Percentiles rank a stretch among this genome's conserved stretches.
phyloP scores from a whole-genome alignment of 2,888 invertebrate genomes.

The Clunio marinus region DNA sequence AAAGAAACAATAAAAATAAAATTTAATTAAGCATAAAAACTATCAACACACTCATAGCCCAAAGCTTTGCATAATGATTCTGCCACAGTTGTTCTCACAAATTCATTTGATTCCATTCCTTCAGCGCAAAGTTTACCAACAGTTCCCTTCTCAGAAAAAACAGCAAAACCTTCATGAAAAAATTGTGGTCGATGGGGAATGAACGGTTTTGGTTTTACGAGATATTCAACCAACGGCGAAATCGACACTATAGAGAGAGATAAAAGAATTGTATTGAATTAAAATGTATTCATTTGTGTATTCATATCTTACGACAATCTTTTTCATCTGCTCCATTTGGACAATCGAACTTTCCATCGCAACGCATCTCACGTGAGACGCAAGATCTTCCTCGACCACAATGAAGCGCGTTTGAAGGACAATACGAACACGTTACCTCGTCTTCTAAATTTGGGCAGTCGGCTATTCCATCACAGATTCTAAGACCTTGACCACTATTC shows the following conservation, averaged over 20 bases:
- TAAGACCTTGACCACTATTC: slow-evolving; percentile 66
- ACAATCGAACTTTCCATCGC: slow-evolving; percentile 79
- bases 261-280: slow-evolving; percentile 11
- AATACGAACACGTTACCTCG: slow-evolving; percentile 75
- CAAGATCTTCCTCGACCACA: slow-evolving; percentile 77
- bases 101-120: slow-evolving; percentile 61
- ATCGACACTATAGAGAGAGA: slow-evolving; percentile 61
- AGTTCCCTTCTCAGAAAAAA: slow-evolving; percentile 78
- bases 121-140: slow-evolving; percentile 78
- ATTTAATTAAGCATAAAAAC: neutral
- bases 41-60: slow-evolving; percentile 66
- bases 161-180: slow-evolving; percentile 72
- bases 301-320: slow-evolving; percentile 68
- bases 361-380: slow-evolving; percentile 64
- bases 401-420: slow-evolving; percentile 65
- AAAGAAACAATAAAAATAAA: neutral
- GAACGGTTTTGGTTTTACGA: slow-evolving; percentile 60
- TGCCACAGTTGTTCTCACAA: slow-evolving; percentile 62
- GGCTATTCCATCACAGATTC: slow-evolving; percentile 80
- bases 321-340: slow-evolving; percentile 82
- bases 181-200: slow-evolving; percentile 68
- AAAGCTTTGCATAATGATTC: slow-evolving; percentile 72
- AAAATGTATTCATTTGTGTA: neutral
- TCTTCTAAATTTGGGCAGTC: slow-evolving; percentile 75
- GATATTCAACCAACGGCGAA: slow-evolving; percentile 63